phyloP scores from a whole-genome alignment of 2,888 invertebrate genomes.

The Acanthosepion pharaonis region DNA sequence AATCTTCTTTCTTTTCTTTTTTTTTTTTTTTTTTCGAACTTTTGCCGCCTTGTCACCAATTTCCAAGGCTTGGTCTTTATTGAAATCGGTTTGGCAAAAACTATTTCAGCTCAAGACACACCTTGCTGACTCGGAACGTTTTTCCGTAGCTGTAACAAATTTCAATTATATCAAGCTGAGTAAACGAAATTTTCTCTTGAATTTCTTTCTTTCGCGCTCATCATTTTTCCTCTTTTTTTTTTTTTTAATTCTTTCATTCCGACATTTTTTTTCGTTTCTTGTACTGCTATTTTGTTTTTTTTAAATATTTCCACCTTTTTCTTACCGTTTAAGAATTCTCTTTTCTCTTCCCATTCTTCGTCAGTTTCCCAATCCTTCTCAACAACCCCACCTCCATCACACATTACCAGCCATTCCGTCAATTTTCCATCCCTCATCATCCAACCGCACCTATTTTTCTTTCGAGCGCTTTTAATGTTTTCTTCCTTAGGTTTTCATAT shows the following conservation, averaged over 20 bases:
- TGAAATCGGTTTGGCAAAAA: background rate
- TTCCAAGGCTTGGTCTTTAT: background rate
- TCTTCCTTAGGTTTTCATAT: background rate
- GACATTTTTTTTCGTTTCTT: background rate
- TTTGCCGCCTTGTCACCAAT: background rate
- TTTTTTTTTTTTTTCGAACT: background rate
- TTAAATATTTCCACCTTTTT: background rate
- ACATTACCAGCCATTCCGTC: too few relatives aligned
- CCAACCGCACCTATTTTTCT: background rate
- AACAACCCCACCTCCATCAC: too few relatives aligned
- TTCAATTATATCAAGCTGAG: background rate
- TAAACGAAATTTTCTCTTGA: background rate
- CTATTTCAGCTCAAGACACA: background rate
- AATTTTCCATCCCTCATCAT: background rate
- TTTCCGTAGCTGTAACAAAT: background rate
- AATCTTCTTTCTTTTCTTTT: background rate
- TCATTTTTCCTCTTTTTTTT: background rate
- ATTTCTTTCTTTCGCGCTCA: background rate
- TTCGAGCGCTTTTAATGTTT: background rate
- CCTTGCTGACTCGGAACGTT: constrained; percentile 20
- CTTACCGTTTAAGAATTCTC: background rate
- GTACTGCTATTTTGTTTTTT: background rate
- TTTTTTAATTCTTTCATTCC: background rate
- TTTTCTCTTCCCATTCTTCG: too few relatives aligned
- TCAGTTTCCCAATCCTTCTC: background rate